These are phyloP conservation scores for Scaptomyza parva DNA, from an alignment of 2,888 invertebrate genomes.

Conservation along the genomic window DNA sequence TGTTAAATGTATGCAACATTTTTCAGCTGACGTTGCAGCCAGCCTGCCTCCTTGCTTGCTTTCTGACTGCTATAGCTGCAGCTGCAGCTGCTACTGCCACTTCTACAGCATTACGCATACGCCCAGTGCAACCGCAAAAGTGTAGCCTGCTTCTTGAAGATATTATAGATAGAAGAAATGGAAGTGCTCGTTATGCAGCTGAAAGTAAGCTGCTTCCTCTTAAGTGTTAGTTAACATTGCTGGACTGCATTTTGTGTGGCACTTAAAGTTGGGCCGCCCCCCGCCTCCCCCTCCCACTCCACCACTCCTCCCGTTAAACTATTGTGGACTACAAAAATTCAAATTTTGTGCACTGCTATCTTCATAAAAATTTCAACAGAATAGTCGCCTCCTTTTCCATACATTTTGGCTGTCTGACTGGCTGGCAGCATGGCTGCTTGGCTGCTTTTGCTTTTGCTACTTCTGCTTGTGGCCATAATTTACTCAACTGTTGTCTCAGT, in stretches of 20 bases:
- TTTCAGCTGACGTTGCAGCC: slow-evolving; percentile 39
- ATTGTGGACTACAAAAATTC: slow-evolving; percentile 48
- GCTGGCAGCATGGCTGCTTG: slow-evolving; percentile 5
- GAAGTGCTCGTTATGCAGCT: slow-evolving; percentile 26
- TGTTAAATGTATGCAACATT: slow-evolving; percentile 72
- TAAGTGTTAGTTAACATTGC: slow-evolving; percentile 49
- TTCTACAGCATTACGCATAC: slow-evolving; percentile 26
- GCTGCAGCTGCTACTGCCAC: neutral
- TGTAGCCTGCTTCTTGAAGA: slow-evolving; percentile 24
- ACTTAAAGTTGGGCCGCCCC: slow-evolving; percentile 48
- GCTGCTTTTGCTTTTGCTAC: slow-evolving; percentile 31
- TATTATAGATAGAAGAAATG: slow-evolving; percentile 20
- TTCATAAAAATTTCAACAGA: slow-evolving; percentile 72
- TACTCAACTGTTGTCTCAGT: slow-evolving; percentile 78
- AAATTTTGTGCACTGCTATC: slow-evolving; percentile 37
- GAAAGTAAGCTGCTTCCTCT: slow-evolving; percentile 22
- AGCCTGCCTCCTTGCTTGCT: slow-evolving; percentile 4
- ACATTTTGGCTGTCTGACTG: neutral
- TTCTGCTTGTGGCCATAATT: slow-evolving; percentile 68
- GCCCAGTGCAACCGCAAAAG: slow-evolving; percentile 20
- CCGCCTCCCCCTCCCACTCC: no score
- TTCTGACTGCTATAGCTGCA: slow-evolving; percentile 9
- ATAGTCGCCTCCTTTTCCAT: slow-evolving; percentile 11
- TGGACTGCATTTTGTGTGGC: slow-evolving; percentile 32
- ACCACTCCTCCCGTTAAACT: no score